Evolutionary conservation across 2,888 invertebrate genomes (phyloP).

Genomic region (Trichogramma dendrolimi): DNA sequence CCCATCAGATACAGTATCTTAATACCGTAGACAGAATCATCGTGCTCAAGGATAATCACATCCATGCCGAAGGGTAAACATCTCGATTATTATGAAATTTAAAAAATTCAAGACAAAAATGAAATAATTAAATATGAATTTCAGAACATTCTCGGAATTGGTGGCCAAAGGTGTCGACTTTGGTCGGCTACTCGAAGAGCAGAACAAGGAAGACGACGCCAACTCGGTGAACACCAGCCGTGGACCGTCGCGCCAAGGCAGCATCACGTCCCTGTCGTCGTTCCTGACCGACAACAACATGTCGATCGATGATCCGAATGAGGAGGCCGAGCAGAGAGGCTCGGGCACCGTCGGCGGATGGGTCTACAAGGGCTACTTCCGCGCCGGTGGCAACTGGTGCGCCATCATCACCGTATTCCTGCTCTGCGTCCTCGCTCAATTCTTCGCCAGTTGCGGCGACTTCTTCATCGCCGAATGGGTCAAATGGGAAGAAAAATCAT

Average conservation of each 20-base stretch:
- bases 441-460: slow-evolving; percentile 70
- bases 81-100: background rate
- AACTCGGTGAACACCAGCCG: slow-evolving; percentile 38
- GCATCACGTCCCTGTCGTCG: slow-evolving; percentile 44
- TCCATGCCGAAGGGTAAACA: slow-evolving; percentile 43
- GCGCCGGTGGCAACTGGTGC: slow-evolving; percentile 66
- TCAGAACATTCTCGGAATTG: slow-evolving; percentile 64
- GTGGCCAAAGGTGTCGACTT: slow-evolving; percentile 74
- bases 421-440: slow-evolving; percentile 65
- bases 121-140: slow-evolving; percentile 7
- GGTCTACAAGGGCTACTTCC: slow-evolving; percentile 67
- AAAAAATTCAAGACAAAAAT: slow-evolving; percentile 5
- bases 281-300: slow-evolving; percentile 38
- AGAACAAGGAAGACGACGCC: slow-evolving; percentile 37
- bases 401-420: slow-evolving; percentile 59
- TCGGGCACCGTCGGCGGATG: slow-evolving; percentile 62
- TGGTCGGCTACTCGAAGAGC: slow-evolving; percentile 62
- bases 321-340: slow-evolving; percentile 42
- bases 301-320: slow-evolving; percentile 20
- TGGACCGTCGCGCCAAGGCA: slow-evolving; percentile 44
- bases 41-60: slow-evolving; percentile 46
- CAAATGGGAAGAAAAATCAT: slow-evolving; percentile 40
- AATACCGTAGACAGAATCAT: slow-evolving; percentile 47
- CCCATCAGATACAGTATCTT: slow-evolving; percentile 60
- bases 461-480: slow-evolving; percentile 75